These are phyloP conservation scores for Bufo bufo DNA, from an alignment of 2,113 vertebrate genomes.

Conservation along the genomic window DNA sequence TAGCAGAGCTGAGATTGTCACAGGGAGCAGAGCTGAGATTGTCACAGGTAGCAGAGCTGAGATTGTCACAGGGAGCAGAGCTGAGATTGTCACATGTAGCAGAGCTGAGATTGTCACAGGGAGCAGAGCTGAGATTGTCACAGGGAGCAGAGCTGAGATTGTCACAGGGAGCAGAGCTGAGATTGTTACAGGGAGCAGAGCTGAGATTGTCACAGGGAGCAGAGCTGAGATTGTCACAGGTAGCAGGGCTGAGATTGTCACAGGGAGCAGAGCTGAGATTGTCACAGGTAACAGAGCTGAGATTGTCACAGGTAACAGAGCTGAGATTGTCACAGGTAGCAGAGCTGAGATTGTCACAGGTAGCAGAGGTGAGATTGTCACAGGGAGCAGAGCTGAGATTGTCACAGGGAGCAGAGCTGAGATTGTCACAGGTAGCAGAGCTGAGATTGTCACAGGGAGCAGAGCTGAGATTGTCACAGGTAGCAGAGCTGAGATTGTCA, in stretches of 20 bases:
- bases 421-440: neutral
- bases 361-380: neutral
- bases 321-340: neutral
- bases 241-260: no score
- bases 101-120: neutral
- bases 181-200: neutral
- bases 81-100: neutral
- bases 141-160: neutral
- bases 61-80: neutral
- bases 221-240: no score
- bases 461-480: no score
- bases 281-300: neutral
- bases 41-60: neutral
- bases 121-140: no score
- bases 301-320: neutral
- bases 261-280: neutral
- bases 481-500: no score
- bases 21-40: no score
- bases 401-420: neutral
- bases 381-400: neutral
- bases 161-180: neutral
- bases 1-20: no score
- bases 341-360: no score
- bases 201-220: no score
- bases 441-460: no score